Evolutionary conservation across 1,140 invertebrate species (phyloP).

Genomic region (Bombyx mandarina): DNA sequence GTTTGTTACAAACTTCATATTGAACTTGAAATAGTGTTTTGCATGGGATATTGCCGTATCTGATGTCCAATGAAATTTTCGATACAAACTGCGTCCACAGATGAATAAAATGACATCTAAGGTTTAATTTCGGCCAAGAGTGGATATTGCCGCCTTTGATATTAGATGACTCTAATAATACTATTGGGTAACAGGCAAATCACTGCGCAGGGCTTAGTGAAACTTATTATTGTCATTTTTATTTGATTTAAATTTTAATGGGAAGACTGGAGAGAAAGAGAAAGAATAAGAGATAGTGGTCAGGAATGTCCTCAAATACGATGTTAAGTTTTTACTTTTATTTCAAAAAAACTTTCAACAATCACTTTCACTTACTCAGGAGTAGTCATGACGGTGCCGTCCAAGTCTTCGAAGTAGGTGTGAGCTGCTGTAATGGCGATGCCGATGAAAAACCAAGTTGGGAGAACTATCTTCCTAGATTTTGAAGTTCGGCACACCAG

Average conservation of each 20-base stretch:
- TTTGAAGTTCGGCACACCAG: constrained; percentile 10
- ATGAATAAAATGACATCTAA: no score
- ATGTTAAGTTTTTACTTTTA: background rate
- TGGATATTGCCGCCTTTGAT: no score
- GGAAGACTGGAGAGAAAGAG: background rate
- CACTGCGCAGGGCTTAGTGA: background rate
- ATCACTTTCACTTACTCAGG: constrained; percentile 24
- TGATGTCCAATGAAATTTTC: background rate
- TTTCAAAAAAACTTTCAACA: background rate
- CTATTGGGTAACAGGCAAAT: background rate
- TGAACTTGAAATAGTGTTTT: no score
- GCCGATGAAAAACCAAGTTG: constrained; percentile 4
- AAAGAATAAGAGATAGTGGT: background rate
- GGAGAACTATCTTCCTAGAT: background rate
- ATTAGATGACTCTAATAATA: no score
- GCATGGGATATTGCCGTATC: no score
- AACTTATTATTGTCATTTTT: background rate
- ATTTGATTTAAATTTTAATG: background rate
- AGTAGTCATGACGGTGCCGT: constrained; percentile 8
- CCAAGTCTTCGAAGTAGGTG: constrained; percentile 11
- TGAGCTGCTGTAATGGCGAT: constrained; percentile 2
- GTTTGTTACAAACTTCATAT: no score
- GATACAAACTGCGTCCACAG: background rate
- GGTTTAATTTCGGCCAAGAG: no score
- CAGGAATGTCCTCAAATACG: background rate